Evolutionary conservation across 2,888 invertebrate genomes (phyloP).

Genomic region (Torymus aiolomorphi): DNA sequence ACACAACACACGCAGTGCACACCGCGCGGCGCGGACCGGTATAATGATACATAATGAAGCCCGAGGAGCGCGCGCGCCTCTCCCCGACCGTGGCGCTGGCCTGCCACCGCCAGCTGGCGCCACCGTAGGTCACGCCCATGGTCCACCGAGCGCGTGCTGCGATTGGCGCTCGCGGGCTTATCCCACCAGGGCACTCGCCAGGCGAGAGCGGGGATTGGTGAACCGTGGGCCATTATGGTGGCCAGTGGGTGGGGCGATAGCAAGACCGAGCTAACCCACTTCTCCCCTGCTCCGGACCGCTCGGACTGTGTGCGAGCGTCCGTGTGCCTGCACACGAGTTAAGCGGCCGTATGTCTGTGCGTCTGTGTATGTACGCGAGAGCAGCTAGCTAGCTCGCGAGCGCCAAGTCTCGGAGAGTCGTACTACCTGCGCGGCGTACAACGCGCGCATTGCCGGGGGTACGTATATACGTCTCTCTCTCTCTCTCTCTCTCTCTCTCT

Average conservation of each 20-base stretch:
- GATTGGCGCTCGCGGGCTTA: conserved; percentile 64
- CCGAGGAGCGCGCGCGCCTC: conserved; percentile 66
- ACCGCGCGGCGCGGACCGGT: conserved; percentile 76
- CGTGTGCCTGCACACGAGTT: background rate
- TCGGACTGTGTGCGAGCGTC: background rate
- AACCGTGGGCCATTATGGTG: conserved; percentile 72
- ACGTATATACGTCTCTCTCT: background rate
- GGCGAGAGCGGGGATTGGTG: conserved; percentile 63
- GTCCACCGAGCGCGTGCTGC: conserved; percentile 11
- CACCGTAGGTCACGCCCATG: conserved; percentile 66
- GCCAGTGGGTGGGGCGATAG: conserved; percentile 61
- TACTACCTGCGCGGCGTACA: conserved; percentile 2
- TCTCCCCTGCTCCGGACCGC: conserved; percentile 15
- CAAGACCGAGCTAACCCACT: conserved; percentile 43
- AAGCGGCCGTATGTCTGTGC: conserved; percentile 3
- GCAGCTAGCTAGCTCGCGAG: background rate
- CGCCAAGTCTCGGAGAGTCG: background rate
- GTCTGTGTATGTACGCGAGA: background rate
- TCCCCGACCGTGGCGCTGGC: conserved; percentile 70
- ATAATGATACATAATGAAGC: conserved; percentile 76
- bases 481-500: conserved; percentile 27
- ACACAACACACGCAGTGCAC: conserved; percentile 67
- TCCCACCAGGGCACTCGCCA: conserved; percentile 62
- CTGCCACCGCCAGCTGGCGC: conserved; percentile 61
- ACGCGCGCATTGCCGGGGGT: conserved; percentile 28